Evolutionary conservation across 2,888 invertebrate species (phyloP).

Genomic region (Cheilosia soror): DNA sequence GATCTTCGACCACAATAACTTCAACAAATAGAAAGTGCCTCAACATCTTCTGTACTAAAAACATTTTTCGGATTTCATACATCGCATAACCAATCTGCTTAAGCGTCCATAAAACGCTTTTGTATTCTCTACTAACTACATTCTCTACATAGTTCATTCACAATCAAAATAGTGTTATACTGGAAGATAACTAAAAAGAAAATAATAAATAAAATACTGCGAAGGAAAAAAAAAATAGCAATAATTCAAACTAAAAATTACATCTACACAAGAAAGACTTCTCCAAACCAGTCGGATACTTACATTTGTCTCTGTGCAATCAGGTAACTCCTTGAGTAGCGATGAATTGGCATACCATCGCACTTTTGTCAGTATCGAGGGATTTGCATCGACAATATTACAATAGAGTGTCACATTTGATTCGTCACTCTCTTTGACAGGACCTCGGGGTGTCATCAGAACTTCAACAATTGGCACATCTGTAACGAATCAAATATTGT

Average conservation of each 20-base stretch:
- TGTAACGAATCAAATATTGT: slow-evolving; percentile 81
- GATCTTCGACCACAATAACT: no score
- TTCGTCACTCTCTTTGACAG: slow-evolving; percentile 91
- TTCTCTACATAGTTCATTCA: no score
- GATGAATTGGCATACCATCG: slow-evolving; percentile 95
- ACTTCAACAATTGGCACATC: slow-evolving; percentile 92
- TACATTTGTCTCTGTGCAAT: slow-evolving; percentile 85
- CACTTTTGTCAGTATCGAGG: slow-evolving; percentile 89
- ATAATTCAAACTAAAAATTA: slow-evolving; percentile 14
- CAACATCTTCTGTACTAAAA: no score
- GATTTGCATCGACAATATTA: slow-evolving; percentile 92
- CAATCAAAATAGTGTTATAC: no score
- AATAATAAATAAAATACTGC: not conserved
- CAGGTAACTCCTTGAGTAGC: slow-evolving; percentile 92
- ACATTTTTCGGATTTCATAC: no score
- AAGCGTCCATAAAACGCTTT: no score
- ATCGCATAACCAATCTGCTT: no score
- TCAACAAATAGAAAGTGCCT: no score
- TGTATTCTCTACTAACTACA: no score
- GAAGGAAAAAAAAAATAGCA: not conserved
- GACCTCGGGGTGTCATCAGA: slow-evolving; percentile 90
- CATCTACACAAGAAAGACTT: slow-evolving; percentile 15
- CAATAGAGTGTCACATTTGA: slow-evolving; percentile 93
- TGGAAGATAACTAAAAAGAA: not conserved
- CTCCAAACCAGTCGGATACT: slow-evolving; percentile 49